These are phyloP conservation scores for Ophthalmolycus amberensis DNA, from an alignment of 2,113 vertebrate species.

Conservation along the genomic window DNA sequence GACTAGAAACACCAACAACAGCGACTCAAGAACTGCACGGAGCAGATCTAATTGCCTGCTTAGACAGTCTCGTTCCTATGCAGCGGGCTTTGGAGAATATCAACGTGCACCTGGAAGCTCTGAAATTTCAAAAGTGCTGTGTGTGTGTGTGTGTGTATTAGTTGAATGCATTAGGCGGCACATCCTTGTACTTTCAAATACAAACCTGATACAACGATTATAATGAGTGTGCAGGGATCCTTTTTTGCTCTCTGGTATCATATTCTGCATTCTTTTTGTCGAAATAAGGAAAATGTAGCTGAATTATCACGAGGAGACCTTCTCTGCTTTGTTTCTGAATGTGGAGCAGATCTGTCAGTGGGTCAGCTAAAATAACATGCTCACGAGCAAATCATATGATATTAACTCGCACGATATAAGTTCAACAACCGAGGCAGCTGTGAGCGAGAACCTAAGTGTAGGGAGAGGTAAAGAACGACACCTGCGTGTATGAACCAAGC, in stretches of 20 bases:
- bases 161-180: conserved; percentile 11
- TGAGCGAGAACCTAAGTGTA: not conserved
- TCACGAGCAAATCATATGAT: not conserved
- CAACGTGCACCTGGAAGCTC: conserved; percentile 48
- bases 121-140: conserved; percentile 12
- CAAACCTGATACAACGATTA: conserved; percentile 18
- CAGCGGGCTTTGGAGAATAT: conserved; percentile 48
- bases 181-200: conserved; percentile 20
- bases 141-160: conserved; percentile 1
- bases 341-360: not conserved
- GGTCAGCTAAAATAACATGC: not conserved
- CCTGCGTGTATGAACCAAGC: too few species aligned
- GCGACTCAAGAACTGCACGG: conserved; percentile 42
- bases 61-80: conserved; percentile 50
- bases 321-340: not conserved
- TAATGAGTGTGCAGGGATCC: conserved; percentile 28
- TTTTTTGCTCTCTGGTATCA: not conserved
- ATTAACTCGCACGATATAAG: too few species aligned
- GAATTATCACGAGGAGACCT: not conserved
- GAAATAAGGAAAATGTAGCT: not conserved
- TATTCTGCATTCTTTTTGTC: conserved; percentile 3
- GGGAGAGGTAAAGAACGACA: not conserved
- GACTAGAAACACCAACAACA: conserved; percentile 57
- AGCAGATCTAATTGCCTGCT: conserved; percentile 65
- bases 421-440: not conserved